These are phyloP conservation scores for Pocillopora grandis DNA, from an alignment of 92 coral and sea anemone species.

Conservation along the genomic window DNA sequence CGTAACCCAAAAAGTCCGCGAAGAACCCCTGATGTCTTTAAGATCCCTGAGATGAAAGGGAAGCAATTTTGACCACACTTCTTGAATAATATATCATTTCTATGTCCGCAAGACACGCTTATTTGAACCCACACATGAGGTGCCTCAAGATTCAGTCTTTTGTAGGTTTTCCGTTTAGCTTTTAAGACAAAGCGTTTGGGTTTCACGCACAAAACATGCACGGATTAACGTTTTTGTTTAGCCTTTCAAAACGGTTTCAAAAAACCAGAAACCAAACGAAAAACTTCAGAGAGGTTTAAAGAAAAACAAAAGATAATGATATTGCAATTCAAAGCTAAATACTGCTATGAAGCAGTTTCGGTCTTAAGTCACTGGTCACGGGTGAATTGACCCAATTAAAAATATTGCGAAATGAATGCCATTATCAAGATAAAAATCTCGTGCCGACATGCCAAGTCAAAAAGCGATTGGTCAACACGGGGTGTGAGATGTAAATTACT, in stretches of 20 bases:
- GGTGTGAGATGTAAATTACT: background rate
- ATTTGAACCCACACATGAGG: conserved; percentile 2
- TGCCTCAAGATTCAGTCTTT: background rate
- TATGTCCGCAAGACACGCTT: conserved; percentile 18
- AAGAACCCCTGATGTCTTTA: background rate
- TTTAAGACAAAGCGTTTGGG: background rate
- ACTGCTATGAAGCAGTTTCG: conserved; percentile 4
- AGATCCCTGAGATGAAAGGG: background rate
- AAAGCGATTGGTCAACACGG: conserved; percentile 1
- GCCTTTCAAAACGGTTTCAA: background rate
- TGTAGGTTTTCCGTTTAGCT: background rate
- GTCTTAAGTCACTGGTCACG: conserved; percentile 6
- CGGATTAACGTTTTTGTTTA: background rate
- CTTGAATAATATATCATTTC: conserved; percentile 29
- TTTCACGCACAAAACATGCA: background rate
- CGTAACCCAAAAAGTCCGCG: background rate
- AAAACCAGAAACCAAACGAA: background rate
- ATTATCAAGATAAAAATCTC: conserved; percentile 1
- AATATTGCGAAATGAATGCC: conserved; percentile 27
- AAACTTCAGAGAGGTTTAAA: conserved; percentile 1
- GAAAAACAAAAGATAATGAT: background rate
- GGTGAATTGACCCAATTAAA: conserved; percentile 13
- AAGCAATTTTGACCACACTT: conserved; percentile 33
- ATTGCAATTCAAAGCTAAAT: conserved; percentile 1
- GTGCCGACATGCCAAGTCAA: background rate